Evolutionary conservation across 2,888 invertebrate genomes (phyloP).

Genomic region (Orchestes rusci): DNA sequence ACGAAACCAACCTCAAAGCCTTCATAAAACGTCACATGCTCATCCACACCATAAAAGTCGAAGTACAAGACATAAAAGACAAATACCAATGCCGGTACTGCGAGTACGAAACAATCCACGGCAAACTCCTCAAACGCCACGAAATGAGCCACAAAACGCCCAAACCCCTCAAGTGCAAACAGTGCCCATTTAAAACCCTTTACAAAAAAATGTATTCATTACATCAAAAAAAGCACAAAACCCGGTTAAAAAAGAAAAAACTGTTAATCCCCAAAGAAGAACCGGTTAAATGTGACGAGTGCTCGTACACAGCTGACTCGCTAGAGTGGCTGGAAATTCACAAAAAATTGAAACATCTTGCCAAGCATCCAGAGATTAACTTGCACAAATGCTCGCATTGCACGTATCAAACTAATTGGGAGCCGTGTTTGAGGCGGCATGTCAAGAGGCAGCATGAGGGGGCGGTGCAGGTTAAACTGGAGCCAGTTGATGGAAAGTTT

Average conservation of each 20-base stretch:
- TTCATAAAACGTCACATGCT: conserved; percentile 21
- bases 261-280: neutral
- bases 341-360: conserved; percentile 18
- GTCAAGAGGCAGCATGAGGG: conserved; percentile 16
- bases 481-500: neutral
- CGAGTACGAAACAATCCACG: conserved; percentile 18
- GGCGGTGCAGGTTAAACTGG: conserved; percentile 8
- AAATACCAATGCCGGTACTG: conserved; percentile 15
- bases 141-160: conserved; percentile 14
- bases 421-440: conserved; percentile 22
- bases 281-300: conserved; percentile 13
- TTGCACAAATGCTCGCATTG: conserved; percentile 19
- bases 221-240: conserved; percentile 10
- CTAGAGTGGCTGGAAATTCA: conserved; percentile 17
- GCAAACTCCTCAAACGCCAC: conserved; percentile 19
- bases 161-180: conserved; percentile 13
- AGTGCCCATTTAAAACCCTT: conserved; percentile 18
- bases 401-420: conserved; percentile 23
- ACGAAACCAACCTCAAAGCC: conserved; percentile 22
- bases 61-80: conserved; percentile 10
- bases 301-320: conserved; percentile 11
- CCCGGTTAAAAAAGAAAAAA: neutral
- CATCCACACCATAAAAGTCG: conserved; percentile 17
- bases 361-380: conserved; percentile 4
- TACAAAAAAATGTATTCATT: conserved; percentile 17